Evolutionary conservation across 2,797 vertebrate species (phyloP), one percentile per base, ranked within the genome.

Genomic region (Chrysocyon brachyurus): DNA sequence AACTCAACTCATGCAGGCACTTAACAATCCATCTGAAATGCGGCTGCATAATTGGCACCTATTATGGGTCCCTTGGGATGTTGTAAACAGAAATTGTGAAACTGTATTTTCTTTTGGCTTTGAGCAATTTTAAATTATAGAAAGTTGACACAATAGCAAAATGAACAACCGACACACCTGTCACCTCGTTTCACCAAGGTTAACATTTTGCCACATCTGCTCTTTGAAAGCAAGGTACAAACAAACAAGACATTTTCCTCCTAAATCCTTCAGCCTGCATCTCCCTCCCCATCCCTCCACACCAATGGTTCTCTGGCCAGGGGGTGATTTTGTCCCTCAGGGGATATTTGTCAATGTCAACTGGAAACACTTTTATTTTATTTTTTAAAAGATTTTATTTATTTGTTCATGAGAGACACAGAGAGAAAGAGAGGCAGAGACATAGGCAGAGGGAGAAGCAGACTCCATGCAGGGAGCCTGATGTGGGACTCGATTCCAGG

Each of bases 181-280:
- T 36, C 56, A 72, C 70, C 87, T 90, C 28, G 46, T 81, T 78
- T 90, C 5, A 49, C 31, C 36, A 64, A 21, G 73, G 91, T 73
- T 90, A 93, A 73, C 16, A 81, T 73, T 90, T 90, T 81, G 64
- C 17, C 22, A 36, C 52, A 75, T 52, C 57, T 40, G 61, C 6
- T 68, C 61, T 40, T 84, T 87, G 56, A 86, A 81, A 90, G 56
- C 54, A 61, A 54, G 91, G 68, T 40, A 75, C 86, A 81, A 81
- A 75, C 86, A 81, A 81, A 73, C 24, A 52, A 90, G 87, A 86
- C 57, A 59, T 66, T 40, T 64, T 36, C 61, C 16, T 86, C 31
- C 49, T 49, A 57, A 77, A 57, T 49, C 57, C 49, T 92, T 86
- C 36, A 14, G 64, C 56, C 57, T 59, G 73, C 64, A 36, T n/a